Percentiles rank a stretch among this genome's conserved stretches.
Evolutionary conservation across 2,797 vertebrate species (phyloP).

Genomic region (Antennarius maculatus): DNA sequence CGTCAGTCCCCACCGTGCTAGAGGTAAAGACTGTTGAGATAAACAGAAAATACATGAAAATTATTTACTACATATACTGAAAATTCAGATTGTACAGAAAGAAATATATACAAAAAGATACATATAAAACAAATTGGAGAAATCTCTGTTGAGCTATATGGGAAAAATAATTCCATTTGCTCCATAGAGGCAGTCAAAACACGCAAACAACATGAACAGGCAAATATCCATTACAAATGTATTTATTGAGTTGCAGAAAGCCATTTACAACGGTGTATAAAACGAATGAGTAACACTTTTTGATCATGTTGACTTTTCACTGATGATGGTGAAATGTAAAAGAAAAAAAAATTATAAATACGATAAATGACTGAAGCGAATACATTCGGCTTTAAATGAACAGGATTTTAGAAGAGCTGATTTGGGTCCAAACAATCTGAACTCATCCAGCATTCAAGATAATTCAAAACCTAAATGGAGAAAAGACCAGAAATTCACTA

Average conservation of each 20-base stretch:
- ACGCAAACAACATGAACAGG: slow-evolving; percentile 42
- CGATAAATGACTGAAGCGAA: slow-evolving; percentile 37
- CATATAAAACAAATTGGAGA: slow-evolving; percentile 7
- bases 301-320: slow-evolving; percentile 41
- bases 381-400: slow-evolving; percentile 62
- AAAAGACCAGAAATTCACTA: slow-evolving; percentile 4
- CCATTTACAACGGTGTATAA: slow-evolving; percentile 57
- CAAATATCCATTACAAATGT: slow-evolving; percentile 63
- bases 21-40: slow-evolving; percentile 8
- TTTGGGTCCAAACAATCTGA: slow-evolving; percentile 41
- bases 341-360: slow-evolving; percentile 46
- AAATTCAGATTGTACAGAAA: slow-evolving; percentile 44
- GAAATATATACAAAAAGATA: slow-evolving; percentile 36
- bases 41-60: slow-evolving; percentile 46
- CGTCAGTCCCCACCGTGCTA: not conserved
- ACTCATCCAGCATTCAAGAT: slow-evolving; percentile 53
- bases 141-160: not conserved
- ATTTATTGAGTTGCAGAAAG: slow-evolving; percentile 77
- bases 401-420: slow-evolving; percentile 27
- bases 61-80: slow-evolving; percentile 50
- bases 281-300: slow-evolving; percentile 49
- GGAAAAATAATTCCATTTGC: not conserved
- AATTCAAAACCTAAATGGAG: slow-evolving; percentile 10
- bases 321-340: slow-evolving; percentile 40
- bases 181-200: slow-evolving; percentile 29